Evolutionary conservation across 2,113 vertebrate genomes (phyloP).

Genomic region (Apeltes quadracus): DNA sequence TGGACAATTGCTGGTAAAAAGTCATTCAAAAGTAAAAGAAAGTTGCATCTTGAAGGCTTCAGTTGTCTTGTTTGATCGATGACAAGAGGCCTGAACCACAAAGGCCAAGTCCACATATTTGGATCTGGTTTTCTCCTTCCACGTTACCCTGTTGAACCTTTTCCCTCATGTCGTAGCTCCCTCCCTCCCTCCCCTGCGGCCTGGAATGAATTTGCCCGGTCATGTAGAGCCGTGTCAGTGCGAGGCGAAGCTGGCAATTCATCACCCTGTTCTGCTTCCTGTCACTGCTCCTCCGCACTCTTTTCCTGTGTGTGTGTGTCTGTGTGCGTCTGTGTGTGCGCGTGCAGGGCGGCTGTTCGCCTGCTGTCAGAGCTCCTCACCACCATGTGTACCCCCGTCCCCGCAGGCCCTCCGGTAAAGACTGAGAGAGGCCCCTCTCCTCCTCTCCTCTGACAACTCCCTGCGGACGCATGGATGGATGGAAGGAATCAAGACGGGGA

Average conservation of each 20-base stretch:
- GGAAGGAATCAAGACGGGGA: conserved; percentile 14
- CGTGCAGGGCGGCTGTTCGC: conserved; percentile 10
- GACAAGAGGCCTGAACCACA: neutral
- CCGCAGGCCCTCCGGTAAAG: conserved; percentile 49
- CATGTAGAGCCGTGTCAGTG: conserved; percentile 71
- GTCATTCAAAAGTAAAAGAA: neutral
- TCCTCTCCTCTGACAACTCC: conserved; percentile 44
- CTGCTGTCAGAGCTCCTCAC: conserved; percentile 53
- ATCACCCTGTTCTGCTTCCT: conserved; percentile 66
- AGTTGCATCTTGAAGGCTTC: neutral
- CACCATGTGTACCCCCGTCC: conserved; percentile 23
- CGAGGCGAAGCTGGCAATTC: conserved; percentile 67
- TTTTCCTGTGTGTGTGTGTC: neutral
- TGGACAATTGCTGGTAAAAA: neutral
- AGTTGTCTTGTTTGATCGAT: conserved; percentile 19
- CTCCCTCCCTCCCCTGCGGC: conserved; percentile 12
- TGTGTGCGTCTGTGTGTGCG: conserved; percentile 17
- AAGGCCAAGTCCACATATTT: conserved; percentile 21
- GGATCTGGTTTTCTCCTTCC: conserved; percentile 8
- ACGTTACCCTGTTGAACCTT: neutral
- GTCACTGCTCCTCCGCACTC: conserved; percentile 55
- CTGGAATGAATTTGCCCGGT: conserved; percentile 74
- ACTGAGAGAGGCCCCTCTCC: conserved; percentile 50
- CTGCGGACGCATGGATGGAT: conserved; percentile 31
- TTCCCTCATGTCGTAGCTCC: neutral